Percentiles rank a stretch among this genome's conserved stretches.
Conservation (phyloP, 2,113 vertebrate genomes). For the Eira barbara region DNA sequence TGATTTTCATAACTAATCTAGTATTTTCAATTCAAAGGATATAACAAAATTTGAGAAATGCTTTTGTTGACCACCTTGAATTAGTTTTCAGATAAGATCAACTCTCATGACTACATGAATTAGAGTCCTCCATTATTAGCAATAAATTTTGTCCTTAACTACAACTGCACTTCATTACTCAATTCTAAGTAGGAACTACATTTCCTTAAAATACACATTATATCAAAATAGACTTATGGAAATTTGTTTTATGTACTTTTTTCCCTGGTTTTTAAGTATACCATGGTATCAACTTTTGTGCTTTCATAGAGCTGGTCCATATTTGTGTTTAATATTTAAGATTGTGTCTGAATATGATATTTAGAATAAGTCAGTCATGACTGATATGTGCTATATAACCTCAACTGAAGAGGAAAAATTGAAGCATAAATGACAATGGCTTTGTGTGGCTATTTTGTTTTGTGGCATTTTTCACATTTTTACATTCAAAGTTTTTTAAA, state of each 20-base stretch:
- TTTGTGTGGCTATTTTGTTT: not conserved
- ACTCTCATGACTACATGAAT: not conserved
- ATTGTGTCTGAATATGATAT: not conserved
- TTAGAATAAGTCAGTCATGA: not conserved
- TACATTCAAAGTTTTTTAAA: not conserved
- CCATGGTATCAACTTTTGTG: not conserved
- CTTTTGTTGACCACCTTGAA: not conserved
- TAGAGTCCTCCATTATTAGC: not conserved
- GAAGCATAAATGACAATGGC: not conserved
- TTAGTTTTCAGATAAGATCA: not conserved
- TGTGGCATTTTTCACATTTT: not conserved
- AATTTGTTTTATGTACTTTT: not conserved
- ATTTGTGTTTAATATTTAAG: not conserved
- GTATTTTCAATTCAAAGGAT: not conserved
- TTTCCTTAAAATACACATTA: not conserved
- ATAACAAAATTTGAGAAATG: not conserved
- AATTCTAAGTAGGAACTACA: not conserved
- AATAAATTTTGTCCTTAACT: not conserved
- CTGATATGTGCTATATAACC: not conserved
- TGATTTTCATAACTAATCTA: not conserved
- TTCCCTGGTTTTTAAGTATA: not conserved
- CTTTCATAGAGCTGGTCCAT: not conserved
- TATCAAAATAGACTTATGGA: not conserved
- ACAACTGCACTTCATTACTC: not conserved
- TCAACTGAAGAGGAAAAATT: not conserved